Percentiles rank a stretch among this genome's conserved stretches.
These are phyloP conservation scores for Dicerorhinus sumatrensis DNA, from an alignment of 2,113 vertebrate species.

Conservation along the genomic window DNA sequence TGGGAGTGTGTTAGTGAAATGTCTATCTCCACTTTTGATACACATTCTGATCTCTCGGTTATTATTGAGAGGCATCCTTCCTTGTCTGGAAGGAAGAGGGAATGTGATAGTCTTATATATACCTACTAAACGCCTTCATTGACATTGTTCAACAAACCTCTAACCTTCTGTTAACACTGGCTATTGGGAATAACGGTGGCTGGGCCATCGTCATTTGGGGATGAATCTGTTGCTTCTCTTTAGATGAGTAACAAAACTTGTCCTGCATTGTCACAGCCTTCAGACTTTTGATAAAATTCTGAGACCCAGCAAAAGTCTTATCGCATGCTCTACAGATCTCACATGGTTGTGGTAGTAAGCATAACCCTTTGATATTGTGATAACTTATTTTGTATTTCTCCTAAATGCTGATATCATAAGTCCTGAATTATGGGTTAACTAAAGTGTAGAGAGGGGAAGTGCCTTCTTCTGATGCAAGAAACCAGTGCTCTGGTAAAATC, in stretches of 20 bases:
- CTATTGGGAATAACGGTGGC: background rate
- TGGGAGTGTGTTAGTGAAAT: background rate
- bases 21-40: background rate
- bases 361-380: background rate
- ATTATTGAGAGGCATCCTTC: background rate
- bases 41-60: background rate
- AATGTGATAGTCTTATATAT: background rate
- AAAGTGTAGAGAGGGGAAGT: background rate
- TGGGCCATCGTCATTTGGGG: background rate
- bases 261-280: background rate
- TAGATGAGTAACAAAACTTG: background rate
- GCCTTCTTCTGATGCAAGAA: background rate
- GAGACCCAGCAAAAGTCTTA: background rate
- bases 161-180: background rate
- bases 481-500: background rate
- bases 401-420: background rate
- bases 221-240: background rate
- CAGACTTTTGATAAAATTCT: background rate
- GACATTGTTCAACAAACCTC: background rate
- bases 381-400: constrained; percentile 4
- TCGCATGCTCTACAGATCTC: background rate
- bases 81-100: background rate
- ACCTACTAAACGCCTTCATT: background rate
- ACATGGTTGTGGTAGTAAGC: background rate
- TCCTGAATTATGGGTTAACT: background rate